phyloP scores from a whole-genome alignment of 2,888 invertebrate species.

The Crioceris asparagi region DNA sequence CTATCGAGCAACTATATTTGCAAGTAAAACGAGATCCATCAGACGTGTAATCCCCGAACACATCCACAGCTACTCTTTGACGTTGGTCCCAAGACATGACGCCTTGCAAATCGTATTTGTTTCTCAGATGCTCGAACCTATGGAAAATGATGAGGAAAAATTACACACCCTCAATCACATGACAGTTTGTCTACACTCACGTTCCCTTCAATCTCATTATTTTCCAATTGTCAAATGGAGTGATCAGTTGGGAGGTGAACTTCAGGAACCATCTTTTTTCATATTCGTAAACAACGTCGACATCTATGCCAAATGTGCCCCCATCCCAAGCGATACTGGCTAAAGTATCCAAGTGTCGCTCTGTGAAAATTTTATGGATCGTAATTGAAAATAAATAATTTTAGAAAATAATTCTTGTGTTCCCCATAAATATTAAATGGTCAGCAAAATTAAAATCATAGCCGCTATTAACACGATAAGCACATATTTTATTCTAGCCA shows the following conservation, averaged over 20 bases:
- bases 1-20: constrained; percentile 43
- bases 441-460: too few relatives aligned
- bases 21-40: constrained; percentile 36
- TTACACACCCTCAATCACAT: too few relatives aligned
- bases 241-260: constrained; percentile 40
- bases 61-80: constrained; percentile 45
- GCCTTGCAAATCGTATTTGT: constrained; percentile 43
- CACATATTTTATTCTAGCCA: too few relatives aligned
- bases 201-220: constrained; percentile 42
- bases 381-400: constrained; percentile 4
- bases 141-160: constrained; percentile 12
- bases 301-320: constrained; percentile 46
- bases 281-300: constrained; percentile 49
- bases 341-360: constrained; percentile 39
- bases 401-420: background rate
- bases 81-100: constrained; percentile 50
- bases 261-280: constrained; percentile 40
- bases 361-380: constrained; percentile 21
- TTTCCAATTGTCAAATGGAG: constrained; percentile 49
- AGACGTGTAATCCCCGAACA: constrained; percentile 42
- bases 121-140: constrained; percentile 43
- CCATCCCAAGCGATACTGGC: constrained; percentile 60
- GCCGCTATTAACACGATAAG: too few relatives aligned
- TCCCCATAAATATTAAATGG: too few relatives aligned
- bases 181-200: too few relatives aligned